Base-by-base conservation (phyloP, 2,113 vertebrate species). In the Lucifuga dentata region DNA sequence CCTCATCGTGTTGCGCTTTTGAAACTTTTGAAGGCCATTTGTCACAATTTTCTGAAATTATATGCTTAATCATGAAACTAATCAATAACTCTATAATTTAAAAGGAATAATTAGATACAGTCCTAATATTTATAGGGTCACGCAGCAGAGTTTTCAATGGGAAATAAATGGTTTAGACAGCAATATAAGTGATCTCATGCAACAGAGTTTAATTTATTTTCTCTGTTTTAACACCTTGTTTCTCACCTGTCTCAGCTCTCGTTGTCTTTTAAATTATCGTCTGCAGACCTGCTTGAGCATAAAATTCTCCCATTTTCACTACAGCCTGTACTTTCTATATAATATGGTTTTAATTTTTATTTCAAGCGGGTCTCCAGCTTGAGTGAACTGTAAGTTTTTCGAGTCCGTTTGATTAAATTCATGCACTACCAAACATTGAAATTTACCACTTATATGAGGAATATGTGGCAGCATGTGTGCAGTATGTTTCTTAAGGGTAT, bases 281-380 rank as follows among this genome's bases (percentile, higher is more conserved):
- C 20, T 38, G 15, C 16, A 23, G 40, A 80, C 33, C 26, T 73
- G 63, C 16, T 24, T 40, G 23, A 40, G 68, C 76, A 72, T 73
- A 29, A 69, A 75, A 73, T 56, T 17, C 48, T 57, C 52, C 33
- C 56, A 50, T 78, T 57, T 65, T 36, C 52, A 50, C 16, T 35
- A 16, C n/a, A 7, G 36, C 11, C n/a, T 20, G 36, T 19, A 21
- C 10, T 40, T 44, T 68, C 45, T 51, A 15, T n/a, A 39, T 61
- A 3, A 35, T 57, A 43, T 19, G 52, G 52, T 65, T 50, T 49
- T 49, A 78, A 73, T 69, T 58, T 53, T n/a, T 5, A 40, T 52
- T 40, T 46, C 41, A 53, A 53, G 55, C 17, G 4, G 1, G 20
- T 68, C 52, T 50, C 44, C 50, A 32, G 50, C 51, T 61, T 16